These are phyloP conservation scores for Agrilus cyanescens DNA, from an alignment of 2,888 invertebrate species.

Conservation along the genomic window DNA sequence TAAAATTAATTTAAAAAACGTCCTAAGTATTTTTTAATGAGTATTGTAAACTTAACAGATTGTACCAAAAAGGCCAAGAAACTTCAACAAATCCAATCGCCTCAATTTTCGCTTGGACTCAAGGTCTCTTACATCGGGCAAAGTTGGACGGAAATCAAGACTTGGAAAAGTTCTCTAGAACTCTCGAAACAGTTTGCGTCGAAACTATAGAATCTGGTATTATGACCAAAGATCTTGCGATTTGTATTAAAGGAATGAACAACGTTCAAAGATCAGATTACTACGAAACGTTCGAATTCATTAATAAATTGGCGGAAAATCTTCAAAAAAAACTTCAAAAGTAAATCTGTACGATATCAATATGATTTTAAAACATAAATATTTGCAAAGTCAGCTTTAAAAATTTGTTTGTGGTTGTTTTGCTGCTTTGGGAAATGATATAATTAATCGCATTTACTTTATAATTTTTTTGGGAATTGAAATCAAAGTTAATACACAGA, in stretches of 20 bases:
- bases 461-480: too few species aligned
- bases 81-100: conserved; percentile 99
- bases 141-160: conserved; percentile 77
- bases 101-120: conserved; percentile 98
- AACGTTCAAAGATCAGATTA: conserved; percentile 71
- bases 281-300: conserved; percentile 92
- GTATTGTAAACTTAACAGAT: conserved; percentile 33
- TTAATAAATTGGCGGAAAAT: conserved; percentile 89
- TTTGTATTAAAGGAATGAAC: conserved; percentile 91
- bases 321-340: conserved; percentile 48
- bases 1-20: not conserved
- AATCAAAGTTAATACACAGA: too few species aligned
- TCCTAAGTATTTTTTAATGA: not conserved
- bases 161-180: conserved; percentile 70
- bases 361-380: too few species aligned
- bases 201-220: conserved; percentile 88
- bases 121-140: conserved; percentile 86
- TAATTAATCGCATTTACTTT: too few species aligned
- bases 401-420: too few species aligned
- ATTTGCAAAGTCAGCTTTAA: too few species aligned
- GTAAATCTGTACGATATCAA: too few species aligned
- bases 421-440: too few species aligned
- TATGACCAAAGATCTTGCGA: conserved; percentile 98
- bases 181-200: conserved; percentile 81
- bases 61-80: conserved; percentile 89